Base-by-base conservation (phyloP, 2,888 invertebrate genomes). In the Tupiocoris notatus region DNA sequence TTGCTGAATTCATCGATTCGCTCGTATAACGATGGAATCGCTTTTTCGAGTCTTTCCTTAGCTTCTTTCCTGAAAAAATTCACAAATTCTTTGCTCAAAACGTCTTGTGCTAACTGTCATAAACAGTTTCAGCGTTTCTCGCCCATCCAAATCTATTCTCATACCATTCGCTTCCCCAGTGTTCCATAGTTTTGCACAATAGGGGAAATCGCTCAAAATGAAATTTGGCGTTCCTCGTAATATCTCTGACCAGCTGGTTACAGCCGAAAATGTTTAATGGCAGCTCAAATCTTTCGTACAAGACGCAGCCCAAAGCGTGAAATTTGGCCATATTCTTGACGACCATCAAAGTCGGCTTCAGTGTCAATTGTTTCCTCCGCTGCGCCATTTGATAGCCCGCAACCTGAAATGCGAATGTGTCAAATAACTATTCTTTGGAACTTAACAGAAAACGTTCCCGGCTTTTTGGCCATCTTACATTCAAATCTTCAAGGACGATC, bases 401-500 rank as follows among this genome's bases (percentile, higher is more conserved):
- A 12, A 17, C 66, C 66, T 66, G 39, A 9, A 9, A 22, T n/a
- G n/a, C n/a, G n/a, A n/a, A n/a, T n/a, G n/a, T n/a, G n/a, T n/a
- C n/a, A n/a, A n/a, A n/a, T n/a, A n/a, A n/a, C n/a, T n/a, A n/a
- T n/a, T n/a, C n/a, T n/a, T n/a, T n/a, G n/a, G n/a, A n/a, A n/a
- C n/a, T n/a, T n/a, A n/a, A n/a, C n/a, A n/a, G n/a, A 20, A 16
- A 59, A 59, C 59, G 20, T 17, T 18, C 3, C 59, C 17, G 18
- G 20, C 7, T 7, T 59, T 39, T 12, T n/a, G n/a, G n/a, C n/a
- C 12, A 39, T 12, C 6, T 39, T 70, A 73, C 78, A 7, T 63
- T 18, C 6, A 78, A 56, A 25, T 78, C 78, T 61, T 78, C 78
- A 17, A 78, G 24, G 0, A 77, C 25, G 2, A 78, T 56, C 18